Percentiles rank a stretch among this genome's conserved stretches.
Evolutionary conservation across 2,797 vertebrate species (phyloP).

Genomic region (Spheniscus humboldti): DNA sequence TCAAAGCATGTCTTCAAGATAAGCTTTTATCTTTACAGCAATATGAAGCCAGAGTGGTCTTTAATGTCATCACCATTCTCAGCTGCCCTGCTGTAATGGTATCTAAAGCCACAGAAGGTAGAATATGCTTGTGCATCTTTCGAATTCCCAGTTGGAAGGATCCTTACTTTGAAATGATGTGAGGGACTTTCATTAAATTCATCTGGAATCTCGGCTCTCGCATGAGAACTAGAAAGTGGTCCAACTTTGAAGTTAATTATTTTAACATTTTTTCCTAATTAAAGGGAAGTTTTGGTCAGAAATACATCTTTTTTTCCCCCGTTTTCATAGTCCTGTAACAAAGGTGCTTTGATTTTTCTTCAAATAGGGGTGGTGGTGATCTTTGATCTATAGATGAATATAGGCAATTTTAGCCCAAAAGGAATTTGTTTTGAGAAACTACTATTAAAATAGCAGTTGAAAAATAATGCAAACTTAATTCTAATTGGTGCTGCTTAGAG

Average conservation of each 20-base stretch:
- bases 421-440: background rate
- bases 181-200: background rate
- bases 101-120: background rate
- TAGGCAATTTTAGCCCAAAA: background rate
- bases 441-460: background rate
- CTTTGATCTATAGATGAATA: background rate
- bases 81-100: background rate
- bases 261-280: background rate
- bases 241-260: background rate
- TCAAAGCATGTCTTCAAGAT: background rate
- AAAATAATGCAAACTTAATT: background rate
- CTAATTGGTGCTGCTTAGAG: background rate
- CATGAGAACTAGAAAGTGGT: background rate
- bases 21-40: background rate
- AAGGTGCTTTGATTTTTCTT: background rate
- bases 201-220: background rate
- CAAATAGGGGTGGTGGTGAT: background rate
- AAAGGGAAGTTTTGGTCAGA: background rate
- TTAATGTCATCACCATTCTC: slow-evolving; percentile 1
- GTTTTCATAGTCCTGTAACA: background rate
- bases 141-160: background rate
- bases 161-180: background rate
- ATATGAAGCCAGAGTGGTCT: background rate
- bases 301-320: background rate
- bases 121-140: background rate